These are phyloP conservation scores for Lutjanus campechanus DNA, from an alignment of 2,797 vertebrate genomes.

Conservation along the genomic window DNA sequence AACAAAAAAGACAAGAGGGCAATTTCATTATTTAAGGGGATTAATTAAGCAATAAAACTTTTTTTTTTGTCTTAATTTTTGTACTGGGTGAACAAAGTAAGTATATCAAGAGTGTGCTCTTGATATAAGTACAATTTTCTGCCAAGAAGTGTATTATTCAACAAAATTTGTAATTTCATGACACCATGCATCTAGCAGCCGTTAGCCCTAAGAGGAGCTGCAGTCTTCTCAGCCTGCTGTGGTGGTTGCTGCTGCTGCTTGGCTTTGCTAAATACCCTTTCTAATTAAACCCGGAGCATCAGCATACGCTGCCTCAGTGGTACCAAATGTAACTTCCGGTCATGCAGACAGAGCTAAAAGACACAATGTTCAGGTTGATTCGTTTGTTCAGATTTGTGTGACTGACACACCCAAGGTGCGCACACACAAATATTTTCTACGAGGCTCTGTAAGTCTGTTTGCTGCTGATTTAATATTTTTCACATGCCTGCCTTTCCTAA, in stretches of 20 bases:
- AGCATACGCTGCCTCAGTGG: neutral
- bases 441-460: slow-evolving; percentile 3
- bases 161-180: neutral
- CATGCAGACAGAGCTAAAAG: neutral
- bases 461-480: slow-evolving; percentile 26
- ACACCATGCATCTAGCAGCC: neutral
- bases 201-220: slow-evolving; percentile 1
- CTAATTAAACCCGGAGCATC: slow-evolving; percentile 1
- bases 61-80: neutral
- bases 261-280: neutral
- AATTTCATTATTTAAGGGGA: neutral
- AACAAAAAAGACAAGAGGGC: slow-evolving; percentile 4
- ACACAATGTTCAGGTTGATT: neutral
- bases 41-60: slow-evolving; percentile 2
- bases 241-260: neutral
- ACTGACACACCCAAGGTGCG: neutral
- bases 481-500: slow-evolving; percentile 40
- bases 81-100: neutral
- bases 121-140: neutral
- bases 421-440: neutral
- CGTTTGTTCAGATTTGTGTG: neutral
- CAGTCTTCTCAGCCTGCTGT: neutral
- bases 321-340: neutral
- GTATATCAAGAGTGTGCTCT: neutral
- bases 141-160: neutral